Conservation (phyloP, 2,888 invertebrate species). For the Chloromyia formosa region DNA sequence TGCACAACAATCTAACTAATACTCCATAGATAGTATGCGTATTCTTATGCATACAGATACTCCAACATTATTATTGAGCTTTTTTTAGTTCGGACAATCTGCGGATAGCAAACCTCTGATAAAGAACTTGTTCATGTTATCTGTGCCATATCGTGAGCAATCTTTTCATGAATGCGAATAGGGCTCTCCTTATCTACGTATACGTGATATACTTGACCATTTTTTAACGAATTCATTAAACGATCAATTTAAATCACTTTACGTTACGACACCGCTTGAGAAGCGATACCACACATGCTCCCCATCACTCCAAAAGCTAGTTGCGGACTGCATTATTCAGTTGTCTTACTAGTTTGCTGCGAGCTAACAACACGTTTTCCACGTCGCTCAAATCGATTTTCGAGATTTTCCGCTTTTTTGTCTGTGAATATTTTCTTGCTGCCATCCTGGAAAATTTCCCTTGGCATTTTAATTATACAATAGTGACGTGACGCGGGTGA, state of each 20-base stretch:
- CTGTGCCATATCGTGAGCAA: background rate
- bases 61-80: too few relatives aligned
- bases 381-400: background rate
- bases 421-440: background rate
- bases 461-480: constrained; percentile 20
- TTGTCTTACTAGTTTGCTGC: constrained; percentile 11
- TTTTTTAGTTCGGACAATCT: too few relatives aligned
- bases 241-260: constrained; percentile 41
- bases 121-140: background rate
- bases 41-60: too few relatives aligned
- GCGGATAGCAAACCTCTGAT: background rate
- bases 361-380: constrained; percentile 8
- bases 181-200: constrained; percentile 11
- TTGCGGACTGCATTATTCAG: constrained; percentile 10
- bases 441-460: background rate
- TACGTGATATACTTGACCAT: background rate
- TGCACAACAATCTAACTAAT: too few relatives aligned
- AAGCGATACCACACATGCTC: constrained; percentile 17
- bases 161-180: background rate
- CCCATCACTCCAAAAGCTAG: constrained; percentile 1
- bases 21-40: too few relatives aligned
- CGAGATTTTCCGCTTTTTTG: background rate
- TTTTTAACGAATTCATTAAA: constrained; percentile 36
- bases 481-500: background rate
- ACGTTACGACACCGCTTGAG: constrained; percentile 3